Base-by-base conservation (phyloP, 2,113 vertebrate genomes). In the Zosterops hypoxanthus region DNA sequence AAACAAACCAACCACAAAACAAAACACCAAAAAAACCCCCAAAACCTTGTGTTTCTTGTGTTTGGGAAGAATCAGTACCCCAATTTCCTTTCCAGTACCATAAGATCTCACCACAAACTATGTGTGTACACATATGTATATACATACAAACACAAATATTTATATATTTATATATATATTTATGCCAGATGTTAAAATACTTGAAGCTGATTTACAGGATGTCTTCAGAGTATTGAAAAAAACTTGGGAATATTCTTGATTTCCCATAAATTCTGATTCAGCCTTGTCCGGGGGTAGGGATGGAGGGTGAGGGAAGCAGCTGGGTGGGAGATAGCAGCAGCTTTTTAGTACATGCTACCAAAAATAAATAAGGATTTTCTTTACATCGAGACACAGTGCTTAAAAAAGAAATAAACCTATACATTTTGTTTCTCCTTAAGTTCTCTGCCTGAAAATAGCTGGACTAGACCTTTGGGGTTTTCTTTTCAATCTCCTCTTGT, bases 111-210 rank as follows among this genome's bases (percentile, higher is more conserved):
- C 7, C 7, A 46, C 16, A 57, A 68, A n/a, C 23, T 47, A 2
- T 33, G 4, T 19, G 3, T 59, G 2, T 14, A 14, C 9, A 28
- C 3, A 29, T 2, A 28, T 2, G 16, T 7, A 34, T 3, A 28
- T 0, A 8, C 3, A 34, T 10, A 44, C 9, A 18, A 4, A 33
- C 8, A 17, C 7, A 5, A 56, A 8, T 46, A 21, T 46, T 46
- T 21, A 46, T 46, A 8, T 46, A 21, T 46, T 46, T 21, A 46
- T 46, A 46, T 44, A 17, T 44, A 22, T 25, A 34, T 70, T 66
- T 72, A 8, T 88, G 18, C 8, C 33, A n/a, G 34, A 41, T 3
- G 4, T 60, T 36, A 66, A 66, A 75, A 49, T 33, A 53, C 24
- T 66, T 49, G 3, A 39, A 39, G 46, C 15, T 66, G 42, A 71